A percentile compares a stretch with the other conserved stretches of the same genome.
These are phyloP conservation scores for Isichthys henryi DNA, from an alignment of 2,113 vertebrate genomes.

Conservation along the genomic window DNA sequence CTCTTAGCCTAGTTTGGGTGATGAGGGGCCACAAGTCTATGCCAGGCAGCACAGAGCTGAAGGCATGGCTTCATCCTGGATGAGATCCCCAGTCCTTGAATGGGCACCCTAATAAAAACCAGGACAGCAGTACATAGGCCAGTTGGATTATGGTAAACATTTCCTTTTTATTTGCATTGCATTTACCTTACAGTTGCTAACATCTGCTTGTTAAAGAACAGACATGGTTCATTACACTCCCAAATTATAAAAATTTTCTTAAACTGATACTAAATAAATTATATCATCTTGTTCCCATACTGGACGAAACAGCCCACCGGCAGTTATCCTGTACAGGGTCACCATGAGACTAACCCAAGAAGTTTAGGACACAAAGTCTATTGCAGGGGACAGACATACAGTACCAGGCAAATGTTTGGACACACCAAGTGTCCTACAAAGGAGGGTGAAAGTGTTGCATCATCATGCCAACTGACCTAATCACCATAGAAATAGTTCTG, in stretches of 20 bases:
- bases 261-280: neutral
- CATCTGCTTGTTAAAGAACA: neutral
- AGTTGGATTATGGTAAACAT: neutral
- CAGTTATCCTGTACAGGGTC: neutral
- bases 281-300: neutral
- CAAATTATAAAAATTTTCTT: neutral
- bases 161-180: neutral
- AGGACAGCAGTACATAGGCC: neutral
- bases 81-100: neutral
- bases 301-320: neutral
- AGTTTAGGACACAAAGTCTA: neutral
- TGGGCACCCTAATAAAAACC: neutral
- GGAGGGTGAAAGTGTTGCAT: neutral
- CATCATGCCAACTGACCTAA: neutral
- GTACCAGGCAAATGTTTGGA: neutral
- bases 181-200: neutral
- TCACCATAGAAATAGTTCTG: neutral
- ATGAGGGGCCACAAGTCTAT: neutral
- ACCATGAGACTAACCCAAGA: neutral
- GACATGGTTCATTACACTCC: neutral
- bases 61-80: neutral
- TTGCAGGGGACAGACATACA: neutral
- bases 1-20: neutral
- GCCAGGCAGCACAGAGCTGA: neutral
- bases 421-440: neutral